Evolutionary conservation across 2,888 invertebrate species (phyloP), one percentile per base, ranked within the genome.

Genomic region (Tetheella fluctuosa): DNA sequence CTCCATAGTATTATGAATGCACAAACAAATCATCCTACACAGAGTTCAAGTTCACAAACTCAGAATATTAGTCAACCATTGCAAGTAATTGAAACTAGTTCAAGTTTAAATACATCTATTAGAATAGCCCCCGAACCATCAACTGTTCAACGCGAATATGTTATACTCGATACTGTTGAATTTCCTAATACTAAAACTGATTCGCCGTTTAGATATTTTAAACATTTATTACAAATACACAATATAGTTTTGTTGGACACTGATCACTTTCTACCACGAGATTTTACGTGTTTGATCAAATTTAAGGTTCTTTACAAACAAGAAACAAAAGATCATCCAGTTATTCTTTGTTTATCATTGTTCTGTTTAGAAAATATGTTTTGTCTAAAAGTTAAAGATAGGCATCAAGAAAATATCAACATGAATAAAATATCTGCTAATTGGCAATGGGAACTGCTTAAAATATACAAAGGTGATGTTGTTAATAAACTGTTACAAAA

Each of bases 361-460:
- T 81, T 67, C 65, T 81, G 81, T 68, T 60, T 52, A 12, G 64
- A 68, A 2, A 83, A 82, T 63, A 63, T 53, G 1, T 90, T 88
- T 73, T 86, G 84, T 70, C 74, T 93, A 52, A 82, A 81, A 68
- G 76, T 90, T 42, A 84, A 69, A 72, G 85, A 89, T 59, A 63
- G 61, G 10, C 73, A 77, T 34, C 74, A 78, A 13, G 72, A 69
- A 48, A 67, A 74, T 5, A 72, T 91, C 34, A 77, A 86, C 65
- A 67, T 90, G 42, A 65, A 63, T 23, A 78, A 78, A 63, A 71
- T 91, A 68, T 77, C 85, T 25, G 78, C 88, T 2, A 83, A 83
- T 65, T 92, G 91, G 92, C 91, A 93, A 74, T 91, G 92, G 91
- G 88, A 91, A 73, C 81, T 91, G 60, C 68, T 91, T n/a, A 86